Evolutionary conservation across 2,113 vertebrate species (phyloP).

Genomic region (Xenopus tropicalis): DNA sequence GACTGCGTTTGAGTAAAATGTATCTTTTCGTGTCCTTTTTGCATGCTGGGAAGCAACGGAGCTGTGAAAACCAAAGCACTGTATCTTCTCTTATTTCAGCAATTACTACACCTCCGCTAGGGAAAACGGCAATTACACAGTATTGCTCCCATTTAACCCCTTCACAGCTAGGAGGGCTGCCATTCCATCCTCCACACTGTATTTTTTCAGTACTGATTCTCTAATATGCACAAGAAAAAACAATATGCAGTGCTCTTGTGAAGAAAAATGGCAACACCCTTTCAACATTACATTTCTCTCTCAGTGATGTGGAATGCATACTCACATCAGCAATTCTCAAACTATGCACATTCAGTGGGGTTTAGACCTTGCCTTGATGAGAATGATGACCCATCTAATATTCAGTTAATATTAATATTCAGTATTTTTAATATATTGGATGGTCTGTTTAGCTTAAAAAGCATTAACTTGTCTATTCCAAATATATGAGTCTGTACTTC

Average conservation of each 20-base stretch:
- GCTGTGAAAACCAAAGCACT: constrained; percentile 19
- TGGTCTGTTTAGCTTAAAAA: too few species aligned
- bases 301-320: too few species aligned
- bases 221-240: not conserved
- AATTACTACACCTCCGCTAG: constrained; percentile 23
- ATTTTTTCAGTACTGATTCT: not conserved
- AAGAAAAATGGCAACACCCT: too few species aligned
- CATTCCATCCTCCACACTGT: not conserved
- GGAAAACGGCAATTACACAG: constrained; percentile 33
- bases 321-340: too few species aligned
- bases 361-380: too few species aligned
- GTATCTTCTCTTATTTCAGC: constrained; percentile 36
- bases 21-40: constrained; percentile 33
- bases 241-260: not conserved
- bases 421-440: too few species aligned
- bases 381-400: too few species aligned
- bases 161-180: not conserved
- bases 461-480: too few species aligned
- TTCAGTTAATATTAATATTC: too few species aligned
- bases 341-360: too few species aligned
- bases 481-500: too few species aligned
- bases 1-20: constrained; percentile 10
- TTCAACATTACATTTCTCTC: too few species aligned
- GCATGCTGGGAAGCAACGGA: constrained; percentile 17
- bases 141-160: constrained; percentile 16